Evolutionary conservation across 2,888 invertebrate species (phyloP).

Genomic region (Xestia ashworthii): DNA sequence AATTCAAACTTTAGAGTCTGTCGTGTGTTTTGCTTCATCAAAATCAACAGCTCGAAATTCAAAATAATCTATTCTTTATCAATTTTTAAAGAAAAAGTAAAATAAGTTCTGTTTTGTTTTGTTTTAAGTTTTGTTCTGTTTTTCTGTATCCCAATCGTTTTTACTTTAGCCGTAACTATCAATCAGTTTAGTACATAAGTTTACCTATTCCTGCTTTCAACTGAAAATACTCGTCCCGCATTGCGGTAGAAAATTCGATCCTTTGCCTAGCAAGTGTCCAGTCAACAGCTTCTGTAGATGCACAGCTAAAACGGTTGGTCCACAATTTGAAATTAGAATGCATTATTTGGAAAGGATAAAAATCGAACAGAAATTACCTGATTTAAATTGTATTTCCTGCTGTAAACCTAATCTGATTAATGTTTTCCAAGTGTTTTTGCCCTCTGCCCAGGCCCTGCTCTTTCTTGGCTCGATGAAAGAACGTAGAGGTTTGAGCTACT

Average conservation of each 20-base stretch:
- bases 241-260: constrained; percentile 9
- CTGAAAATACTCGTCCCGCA: neutral
- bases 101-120: too few species aligned
- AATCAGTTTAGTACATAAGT: neutral
- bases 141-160: neutral
- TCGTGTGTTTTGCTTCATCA: neutral
- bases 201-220: neutral
- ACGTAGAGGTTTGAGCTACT: neutral
- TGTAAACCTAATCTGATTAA: neutral
- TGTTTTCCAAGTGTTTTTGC: neutral
- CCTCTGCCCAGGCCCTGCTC: neutral
- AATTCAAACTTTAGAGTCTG: neutral
- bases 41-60: neutral
- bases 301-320: neutral
- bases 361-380: neutral
- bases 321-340: neutral
- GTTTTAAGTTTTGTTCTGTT: too few species aligned
- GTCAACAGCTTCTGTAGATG: neutral
- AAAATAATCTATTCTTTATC: neutral
- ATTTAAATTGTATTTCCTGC: neutral
- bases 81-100: neutral
- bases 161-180: neutral
- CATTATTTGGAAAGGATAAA: neutral
- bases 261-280: neutral
- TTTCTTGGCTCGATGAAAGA: neutral